Conservation (phyloP, 23 tunicate species). For the Clavelina lepadiformis region DNA sequence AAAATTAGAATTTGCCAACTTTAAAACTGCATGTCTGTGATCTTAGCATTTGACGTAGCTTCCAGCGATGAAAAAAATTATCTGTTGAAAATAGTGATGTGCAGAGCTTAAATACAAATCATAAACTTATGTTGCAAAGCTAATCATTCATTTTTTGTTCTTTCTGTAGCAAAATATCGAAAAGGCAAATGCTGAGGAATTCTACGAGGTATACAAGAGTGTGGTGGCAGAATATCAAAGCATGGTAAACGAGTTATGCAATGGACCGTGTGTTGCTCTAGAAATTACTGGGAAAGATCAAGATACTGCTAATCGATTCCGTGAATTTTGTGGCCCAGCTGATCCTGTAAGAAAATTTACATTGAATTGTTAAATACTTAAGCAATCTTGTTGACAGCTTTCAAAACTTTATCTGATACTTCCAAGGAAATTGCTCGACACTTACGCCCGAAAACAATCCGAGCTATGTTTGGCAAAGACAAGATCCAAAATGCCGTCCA, state of each 20-base stretch:
- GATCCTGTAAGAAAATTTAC: slow-evolving; percentile 95
- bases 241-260: slow-evolving; percentile 76
- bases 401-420: neutral
- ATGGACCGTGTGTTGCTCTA: slow-evolving; percentile 76
- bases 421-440: slow-evolving; percentile 83
- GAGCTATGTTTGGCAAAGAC: slow-evolving; percentile 95
- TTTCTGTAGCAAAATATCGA: slow-evolving; percentile 71
- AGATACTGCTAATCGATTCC: slow-evolving; percentile 39
- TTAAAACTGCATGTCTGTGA: too few species aligned
- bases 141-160: neutral
- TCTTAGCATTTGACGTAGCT: too few species aligned
- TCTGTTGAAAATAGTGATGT: too few species aligned
- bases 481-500: slow-evolving; percentile 92
- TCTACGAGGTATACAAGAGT: slow-evolving; percentile 92
- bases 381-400: too few species aligned
- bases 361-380: too few species aligned
- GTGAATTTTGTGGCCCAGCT: slow-evolving; percentile 97
- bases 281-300: slow-evolving; percentile 63
- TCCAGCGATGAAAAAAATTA: too few species aligned
- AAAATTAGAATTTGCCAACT: too few species aligned
- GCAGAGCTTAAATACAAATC: neutral
- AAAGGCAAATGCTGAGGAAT: slow-evolving; percentile 93
- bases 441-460: slow-evolving; percentile 80
- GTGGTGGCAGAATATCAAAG: slow-evolving; percentile 87
- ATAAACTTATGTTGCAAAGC: neutral